Base-by-base conservation (phyloP, 2,113 vertebrate genomes). In the Malurus melanocephalus region DNA sequence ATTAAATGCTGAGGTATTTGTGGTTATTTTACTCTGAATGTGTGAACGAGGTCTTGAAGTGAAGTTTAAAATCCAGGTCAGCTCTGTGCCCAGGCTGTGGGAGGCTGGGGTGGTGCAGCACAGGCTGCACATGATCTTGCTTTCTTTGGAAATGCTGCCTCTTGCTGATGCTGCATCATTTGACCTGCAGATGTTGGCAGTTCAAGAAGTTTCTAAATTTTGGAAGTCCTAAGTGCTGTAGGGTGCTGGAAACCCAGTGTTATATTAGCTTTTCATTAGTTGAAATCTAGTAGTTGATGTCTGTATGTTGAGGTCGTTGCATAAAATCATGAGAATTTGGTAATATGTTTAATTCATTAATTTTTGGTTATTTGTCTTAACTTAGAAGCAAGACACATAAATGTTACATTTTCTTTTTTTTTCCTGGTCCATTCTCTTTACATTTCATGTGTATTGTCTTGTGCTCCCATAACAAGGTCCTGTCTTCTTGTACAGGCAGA, bases 81-180 rank as follows among this genome's bases (percentile, higher is more conserved):
- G n/a, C 48, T 56, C 59, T 52, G 51, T 7, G 2, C 28, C 14
- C 11, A 17, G 75, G 62, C 49, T 10, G 1, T 21, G 30, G 60
- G 67, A 67, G 55, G 7, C 46, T 61, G 35, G 26, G 22, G 3
- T 65, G 33, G 16, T 28, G 53, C 0, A 13, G 43, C 7, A 11
- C 38, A 49, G 26, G 23, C 74, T 48, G 9, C 8, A 2, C 1
- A 1, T 1, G 12, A n/a, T 38, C 32, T 30, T 78, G 17, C 38
- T 73, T 56, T 7, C 56, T 73, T 53, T 18, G 20, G 53, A 24
- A 69, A 8, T 1, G 3, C 40, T 60, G 55, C 30, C 27, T 73
- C 45, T 72, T 0, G 0, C 16, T 52, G 66, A 21, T 2, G 2
- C 33, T 51, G 61, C 32, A 12, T 56, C 23, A 4, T 24, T 73